Evolutionary conservation across 2,888 invertebrate species (phyloP).

Genomic region (Drosophila quasianomalipes): DNA sequence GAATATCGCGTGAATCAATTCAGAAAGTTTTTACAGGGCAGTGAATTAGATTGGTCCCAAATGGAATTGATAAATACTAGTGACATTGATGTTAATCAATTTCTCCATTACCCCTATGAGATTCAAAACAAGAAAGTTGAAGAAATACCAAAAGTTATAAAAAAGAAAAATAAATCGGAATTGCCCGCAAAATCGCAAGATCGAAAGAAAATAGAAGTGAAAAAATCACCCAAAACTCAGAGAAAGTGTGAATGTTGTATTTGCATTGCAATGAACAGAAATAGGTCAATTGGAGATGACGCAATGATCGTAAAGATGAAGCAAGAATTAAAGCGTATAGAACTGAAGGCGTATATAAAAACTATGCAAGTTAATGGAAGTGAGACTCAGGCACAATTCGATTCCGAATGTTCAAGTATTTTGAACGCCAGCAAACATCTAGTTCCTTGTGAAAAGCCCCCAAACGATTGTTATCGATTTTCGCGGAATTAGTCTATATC

Average conservation of each 20-base stretch:
- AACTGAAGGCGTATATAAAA: constrained; percentile 53
- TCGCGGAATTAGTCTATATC: constrained; percentile 4
- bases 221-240: background rate
- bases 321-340: constrained; percentile 36
- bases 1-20: background rate
- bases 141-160: background rate
- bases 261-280: constrained; percentile 31
- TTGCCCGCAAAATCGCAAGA: background rate
- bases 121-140: too few species aligned
- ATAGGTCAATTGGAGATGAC: constrained; percentile 22
- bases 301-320: constrained; percentile 47
- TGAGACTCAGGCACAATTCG: background rate
- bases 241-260: constrained; percentile 30
- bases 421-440: constrained; percentile 1
- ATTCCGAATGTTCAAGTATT: constrained; percentile 1
- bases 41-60: background rate
- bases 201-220: background rate
- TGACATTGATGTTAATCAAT: constrained; percentile 4
- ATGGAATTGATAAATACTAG: constrained; percentile 9
- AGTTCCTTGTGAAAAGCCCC: constrained; percentile 6
- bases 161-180: background rate
- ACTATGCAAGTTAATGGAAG: background rate
- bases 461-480: background rate
- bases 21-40: background rate
- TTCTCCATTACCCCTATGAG: constrained; percentile 29